Evolutionary conservation across 2,888 invertebrate genomes (phyloP), one percentile per base, ranked within the genome.

Genomic region (Cosmia pyralina): DNA sequence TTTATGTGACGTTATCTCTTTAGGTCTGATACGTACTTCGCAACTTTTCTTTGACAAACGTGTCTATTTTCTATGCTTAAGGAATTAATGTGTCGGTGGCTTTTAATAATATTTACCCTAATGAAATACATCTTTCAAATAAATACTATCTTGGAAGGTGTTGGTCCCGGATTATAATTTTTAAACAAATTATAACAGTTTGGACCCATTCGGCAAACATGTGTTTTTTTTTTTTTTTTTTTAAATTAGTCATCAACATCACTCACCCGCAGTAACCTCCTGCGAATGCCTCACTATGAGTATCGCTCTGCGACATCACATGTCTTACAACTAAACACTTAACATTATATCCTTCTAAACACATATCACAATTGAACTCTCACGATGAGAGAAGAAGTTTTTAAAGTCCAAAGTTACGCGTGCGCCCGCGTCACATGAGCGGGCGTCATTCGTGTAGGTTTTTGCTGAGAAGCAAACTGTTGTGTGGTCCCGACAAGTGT

Each of bases 401-500:
- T 94, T 92, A 95, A 91, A 92, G 95, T 95, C 94, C 95, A 92
- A 92, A 88, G 77, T 84, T 89, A 93, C 94, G 94, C 93, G 90
- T 78, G 63, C 58, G 76, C 75, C 83, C 91, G 93, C 94, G 95
- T 95, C 95, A 95, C 34, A 85, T 82, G 76, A 84, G 90, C 91
- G 89, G 87, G 84, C 90, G 96, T 96, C 97, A 97, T 96, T 98
- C 98, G 92, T 98, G 98, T 92, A 98, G 96, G 94, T 98, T 98
- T 96, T 98, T 98, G 93, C 98, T 98, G 88, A 98, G 97, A 79
- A 98, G 97, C 90, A 98, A 96, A 95, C 98, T 98, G 91, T 98
- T 98, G 94, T 98, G 98, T 83, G 98, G 98, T 81, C 98, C 98
- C 41, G 98, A 98, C 85, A 98, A 96, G 92, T 98, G 98, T 92